Evolutionary conservation across 2,797 vertebrate genomes (phyloP).

Genomic region (Eremophila alpestris): DNA sequence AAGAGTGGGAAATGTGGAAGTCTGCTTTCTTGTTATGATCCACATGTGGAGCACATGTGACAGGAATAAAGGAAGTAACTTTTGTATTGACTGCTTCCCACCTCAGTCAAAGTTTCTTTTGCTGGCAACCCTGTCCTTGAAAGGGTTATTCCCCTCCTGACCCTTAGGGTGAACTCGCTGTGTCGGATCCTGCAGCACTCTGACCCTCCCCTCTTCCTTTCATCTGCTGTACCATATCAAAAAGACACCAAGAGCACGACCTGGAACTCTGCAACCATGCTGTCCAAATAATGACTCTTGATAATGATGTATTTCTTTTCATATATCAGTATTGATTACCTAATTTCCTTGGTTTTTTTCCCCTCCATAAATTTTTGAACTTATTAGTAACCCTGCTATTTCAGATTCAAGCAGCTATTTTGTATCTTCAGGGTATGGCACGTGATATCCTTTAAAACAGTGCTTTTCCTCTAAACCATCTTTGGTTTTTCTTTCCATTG

Average conservation of each 20-base stretch:
- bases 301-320: neutral
- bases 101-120: neutral
- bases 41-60: neutral
- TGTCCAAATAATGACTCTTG: neutral
- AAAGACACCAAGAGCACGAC: neutral
- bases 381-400: neutral
- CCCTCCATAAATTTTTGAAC: neutral
- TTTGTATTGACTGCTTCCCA: neutral
- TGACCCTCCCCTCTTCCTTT: neutral
- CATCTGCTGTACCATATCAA: neutral
- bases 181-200: neutral
- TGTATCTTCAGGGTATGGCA: neutral
- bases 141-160: neutral
- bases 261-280: neutral
- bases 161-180: rapidly evolving
- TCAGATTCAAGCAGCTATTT: neutral
- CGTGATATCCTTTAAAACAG: rapidly evolving
- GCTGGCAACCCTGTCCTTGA: neutral
- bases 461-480: neutral
- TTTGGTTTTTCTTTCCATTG: neutral
- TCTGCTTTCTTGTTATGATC: neutral
- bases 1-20: neutral
- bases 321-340: neutral
- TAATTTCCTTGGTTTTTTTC: neutral
- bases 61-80: constrained; percentile 37